Conservation (phyloP, 1,140 invertebrate species). For the Heliconius himera region DNA sequence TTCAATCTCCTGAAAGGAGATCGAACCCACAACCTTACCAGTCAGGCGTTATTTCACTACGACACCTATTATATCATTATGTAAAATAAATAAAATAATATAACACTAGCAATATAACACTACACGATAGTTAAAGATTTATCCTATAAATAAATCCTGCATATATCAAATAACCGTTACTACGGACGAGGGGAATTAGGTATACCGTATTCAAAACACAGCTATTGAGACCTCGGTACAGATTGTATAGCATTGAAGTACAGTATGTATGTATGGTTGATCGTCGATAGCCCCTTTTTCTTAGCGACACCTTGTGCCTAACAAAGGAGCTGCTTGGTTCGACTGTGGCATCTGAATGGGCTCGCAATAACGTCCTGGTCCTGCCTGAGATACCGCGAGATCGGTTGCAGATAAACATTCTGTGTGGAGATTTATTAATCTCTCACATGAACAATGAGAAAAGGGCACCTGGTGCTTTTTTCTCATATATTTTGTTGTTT, state of each 20-base stretch:
- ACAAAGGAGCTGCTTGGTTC: constrained; percentile 78
- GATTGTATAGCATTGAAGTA: constrained; percentile 4
- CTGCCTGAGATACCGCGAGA: constrained; percentile 73
- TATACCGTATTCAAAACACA: constrained; percentile 9
- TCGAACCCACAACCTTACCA: no score
- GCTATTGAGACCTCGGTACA: constrained; percentile 12
- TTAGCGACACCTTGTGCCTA: constrained; percentile 18
- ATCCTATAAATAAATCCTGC: background rate
- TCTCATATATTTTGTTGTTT: constrained; percentile 44
- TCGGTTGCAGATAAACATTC: constrained; percentile 75
- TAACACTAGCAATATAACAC: background rate
- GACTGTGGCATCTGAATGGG: constrained; percentile 78
- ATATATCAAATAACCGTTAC: background rate
- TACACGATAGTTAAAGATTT: background rate
- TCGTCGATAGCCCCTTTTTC: constrained; percentile 13
- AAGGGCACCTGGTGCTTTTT: constrained; percentile 78
- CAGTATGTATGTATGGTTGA: background rate
- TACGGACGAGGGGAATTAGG: constrained; percentile 1
- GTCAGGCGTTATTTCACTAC: background rate
- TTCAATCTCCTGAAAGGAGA: no score
- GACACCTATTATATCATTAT: no score
- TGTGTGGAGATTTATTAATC: constrained; percentile 81
- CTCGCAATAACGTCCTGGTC: constrained; percentile 72
- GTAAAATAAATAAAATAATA: background rate
- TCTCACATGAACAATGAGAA: constrained; percentile 77